Evolutionary conservation across 2,113 vertebrate genomes (phyloP).

Genomic region (Porphyrio hochstetteri): DNA sequence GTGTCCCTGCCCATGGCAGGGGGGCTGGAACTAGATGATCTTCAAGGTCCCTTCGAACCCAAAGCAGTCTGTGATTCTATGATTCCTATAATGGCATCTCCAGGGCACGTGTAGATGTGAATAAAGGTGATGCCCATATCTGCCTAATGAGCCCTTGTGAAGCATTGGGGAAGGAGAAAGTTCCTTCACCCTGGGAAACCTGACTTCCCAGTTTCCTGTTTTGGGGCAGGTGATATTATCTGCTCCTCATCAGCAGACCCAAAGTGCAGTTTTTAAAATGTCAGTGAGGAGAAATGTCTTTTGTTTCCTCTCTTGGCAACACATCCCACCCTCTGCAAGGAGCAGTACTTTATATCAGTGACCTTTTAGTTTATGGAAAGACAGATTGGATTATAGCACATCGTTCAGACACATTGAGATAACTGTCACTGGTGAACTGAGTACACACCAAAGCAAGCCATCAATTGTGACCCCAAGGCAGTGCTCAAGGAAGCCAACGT

Average conservation of each 20-base stretch:
- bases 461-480: background rate
- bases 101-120: fast-evolving
- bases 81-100: too few relatives aligned
- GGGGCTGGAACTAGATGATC: too few relatives aligned
- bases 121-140: background rate
- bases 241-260: background rate
- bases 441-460: background rate
- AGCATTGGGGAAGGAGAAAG: background rate
- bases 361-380: background rate
- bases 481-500: background rate
- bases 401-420: fast-evolving
- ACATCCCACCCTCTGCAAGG: background rate
- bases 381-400: background rate
- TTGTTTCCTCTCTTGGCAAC: background rate
- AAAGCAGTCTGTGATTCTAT: too few relatives aligned
- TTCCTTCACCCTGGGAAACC: background rate
- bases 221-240: background rate
- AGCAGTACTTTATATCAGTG: background rate
- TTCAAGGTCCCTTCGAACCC: too few relatives aligned
- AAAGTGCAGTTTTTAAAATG: fast-evolving
- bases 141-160: background rate
- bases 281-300: background rate
- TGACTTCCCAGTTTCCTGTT: background rate
- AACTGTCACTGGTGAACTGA: background rate
- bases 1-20: too few relatives aligned